Conservation (phyloP, 2,113 vertebrate species). For the Hucho hucho region DNA sequence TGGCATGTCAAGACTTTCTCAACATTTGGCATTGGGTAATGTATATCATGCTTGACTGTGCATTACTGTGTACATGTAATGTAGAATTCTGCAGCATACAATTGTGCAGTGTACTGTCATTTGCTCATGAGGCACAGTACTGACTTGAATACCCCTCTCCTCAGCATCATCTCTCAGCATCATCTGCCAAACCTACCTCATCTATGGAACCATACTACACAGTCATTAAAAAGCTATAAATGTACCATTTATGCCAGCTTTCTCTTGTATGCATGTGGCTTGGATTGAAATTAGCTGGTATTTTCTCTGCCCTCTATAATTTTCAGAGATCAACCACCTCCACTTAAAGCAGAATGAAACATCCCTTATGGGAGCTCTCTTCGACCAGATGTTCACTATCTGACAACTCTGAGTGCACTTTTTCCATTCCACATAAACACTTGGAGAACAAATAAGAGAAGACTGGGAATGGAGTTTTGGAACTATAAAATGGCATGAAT, state of each 20-base stretch:
- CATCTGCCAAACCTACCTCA: constrained; percentile 3
- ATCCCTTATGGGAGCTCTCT: constrained; percentile 17
- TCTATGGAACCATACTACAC: not conserved
- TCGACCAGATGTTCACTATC: constrained; percentile 54
- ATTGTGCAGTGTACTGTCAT: too few relatives aligned
- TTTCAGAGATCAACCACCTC: constrained; percentile 43
- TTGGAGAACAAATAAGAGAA: constrained; percentile 23
- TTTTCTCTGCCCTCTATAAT: constrained; percentile 52
- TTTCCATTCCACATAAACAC: constrained; percentile 38
- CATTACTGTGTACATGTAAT: too few relatives aligned
- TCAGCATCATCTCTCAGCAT: not conserved
- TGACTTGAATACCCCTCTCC: not conserved
- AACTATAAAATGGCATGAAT: constrained; percentile 31
- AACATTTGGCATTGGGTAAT: not conserved
- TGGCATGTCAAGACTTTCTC: too few relatives aligned
- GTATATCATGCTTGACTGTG: not conserved
- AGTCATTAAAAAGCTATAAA: constrained; percentile 56
- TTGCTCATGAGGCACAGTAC: not conserved
- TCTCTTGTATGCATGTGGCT: constrained; percentile 34
- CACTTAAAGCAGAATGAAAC: constrained; percentile 51
- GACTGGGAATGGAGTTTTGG: constrained; percentile 9
- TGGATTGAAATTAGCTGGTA: constrained; percentile 30
- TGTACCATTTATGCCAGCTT: constrained; percentile 37
- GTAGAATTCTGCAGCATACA: too few relatives aligned
- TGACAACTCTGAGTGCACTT: constrained; percentile 34